Evolutionary conservation across 2,797 vertebrate species (phyloP), one percentile per base, ranked within the genome.

Genomic region (Epinephelus awoara): DNA sequence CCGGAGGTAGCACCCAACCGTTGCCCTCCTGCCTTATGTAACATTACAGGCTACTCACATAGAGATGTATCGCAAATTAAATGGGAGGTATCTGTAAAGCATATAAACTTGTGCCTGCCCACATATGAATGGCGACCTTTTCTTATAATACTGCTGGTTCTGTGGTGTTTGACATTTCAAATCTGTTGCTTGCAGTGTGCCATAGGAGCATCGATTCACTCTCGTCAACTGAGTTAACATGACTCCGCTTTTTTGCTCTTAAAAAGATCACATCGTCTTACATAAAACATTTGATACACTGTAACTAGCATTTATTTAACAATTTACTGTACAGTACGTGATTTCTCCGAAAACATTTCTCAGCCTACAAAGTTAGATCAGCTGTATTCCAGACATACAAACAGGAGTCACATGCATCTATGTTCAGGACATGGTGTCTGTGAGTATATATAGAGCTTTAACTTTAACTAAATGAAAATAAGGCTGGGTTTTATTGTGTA

Each of bases 401-500:
- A 49, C 12, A 0, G 19, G 6, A 3, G 11, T 3, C 57, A 42
- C 29, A 40, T 25, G 58, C 25, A 8, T 64, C 25, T 61, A 34
- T 29, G 10, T 66, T 55, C 50, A 59, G 76, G 66, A 77, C 56
- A 66, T 57, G 34, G 51, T 17, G 8, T 29, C 44, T 66, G 3
- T n/a, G 59, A 46, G n/a, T 47, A 6, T 57, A 62, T 21, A 47
- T n/a, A 38, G 72, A 69, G 70, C 55, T 67, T 49, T 85, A 68
- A 77, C 42, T 25, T 67, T 17, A 77, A 51, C 29, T 66, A 73
- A 78, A 75, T 76, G 18, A 79, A 87, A 88, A 88, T 51, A 75
- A 85, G 61, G 64, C 57, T 69, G 69, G 62, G 14, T 74, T 80
- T 83, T 72, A 86, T 92, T 92, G 91, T 88, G 86, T 88, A 92